phyloP scores from a whole-genome alignment of 2,113 vertebrate genomes.

The Anarhynchus alexandrinus region DNA sequence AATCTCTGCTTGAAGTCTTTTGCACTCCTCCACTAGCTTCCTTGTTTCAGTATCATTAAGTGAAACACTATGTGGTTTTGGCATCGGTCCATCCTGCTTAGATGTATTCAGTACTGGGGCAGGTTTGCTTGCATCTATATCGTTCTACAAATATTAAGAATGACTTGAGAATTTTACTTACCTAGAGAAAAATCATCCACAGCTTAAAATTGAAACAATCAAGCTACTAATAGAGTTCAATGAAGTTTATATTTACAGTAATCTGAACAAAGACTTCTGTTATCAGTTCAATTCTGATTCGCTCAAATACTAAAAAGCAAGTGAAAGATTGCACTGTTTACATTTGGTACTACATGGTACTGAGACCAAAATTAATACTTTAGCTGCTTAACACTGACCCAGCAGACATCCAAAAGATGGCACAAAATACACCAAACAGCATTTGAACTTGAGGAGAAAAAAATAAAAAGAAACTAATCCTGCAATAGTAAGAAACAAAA shows the following conservation, averaged over 20 bases:
- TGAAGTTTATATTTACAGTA: not conserved
- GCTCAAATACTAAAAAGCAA: not conserved
- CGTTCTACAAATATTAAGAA: slow-evolving; percentile 81
- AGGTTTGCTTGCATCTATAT: slow-evolving; percentile 84
- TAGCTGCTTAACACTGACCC: not conserved
- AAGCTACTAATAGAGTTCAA: not conserved
- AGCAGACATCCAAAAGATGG: not conserved
- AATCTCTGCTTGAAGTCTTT: slow-evolving; percentile 89
- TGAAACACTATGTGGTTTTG: slow-evolving; percentile 75
- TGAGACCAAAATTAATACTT: not conserved
- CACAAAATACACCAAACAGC: not conserved
- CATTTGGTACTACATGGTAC: not conserved
- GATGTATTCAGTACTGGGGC: slow-evolving; percentile 79
- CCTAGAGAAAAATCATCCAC: not conserved
- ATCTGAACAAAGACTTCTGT: not conserved
- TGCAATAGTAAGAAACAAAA: not conserved
- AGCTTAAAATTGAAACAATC: not conserved
- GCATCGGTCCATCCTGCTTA: slow-evolving; percentile 80
- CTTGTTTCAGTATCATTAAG: slow-evolving; percentile 87
- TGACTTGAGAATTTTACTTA: slow-evolving; percentile 26
- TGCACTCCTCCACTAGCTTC: slow-evolving; percentile 93
- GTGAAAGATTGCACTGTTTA: not conserved
- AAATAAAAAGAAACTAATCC: not conserved
- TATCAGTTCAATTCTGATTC: not conserved
- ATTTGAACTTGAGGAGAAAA: not conserved